Conservation (phyloP, 2,113 vertebrate species). For the Procavia capensis region DNA sequence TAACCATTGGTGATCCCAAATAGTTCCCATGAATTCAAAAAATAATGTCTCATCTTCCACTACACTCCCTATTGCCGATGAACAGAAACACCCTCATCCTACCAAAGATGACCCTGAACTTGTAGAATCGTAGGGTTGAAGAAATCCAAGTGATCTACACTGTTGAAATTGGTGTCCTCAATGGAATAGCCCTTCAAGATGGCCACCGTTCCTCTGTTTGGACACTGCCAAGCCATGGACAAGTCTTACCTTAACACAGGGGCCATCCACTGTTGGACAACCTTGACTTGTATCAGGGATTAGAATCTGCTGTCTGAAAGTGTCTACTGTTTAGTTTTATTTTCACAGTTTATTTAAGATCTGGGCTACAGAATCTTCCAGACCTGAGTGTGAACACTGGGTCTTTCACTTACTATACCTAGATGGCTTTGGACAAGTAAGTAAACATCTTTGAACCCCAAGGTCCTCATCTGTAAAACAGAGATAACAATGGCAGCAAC, state of each 20-base stretch:
- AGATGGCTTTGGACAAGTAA: background rate
- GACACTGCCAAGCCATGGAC: background rate
- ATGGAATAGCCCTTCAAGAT: background rate
- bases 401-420: background rate
- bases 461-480: background rate
- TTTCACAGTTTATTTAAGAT: background rate
- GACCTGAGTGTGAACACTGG: background rate
- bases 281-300: background rate
- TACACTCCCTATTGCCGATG: background rate
- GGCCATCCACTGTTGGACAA: background rate
- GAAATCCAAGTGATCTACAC: background rate
- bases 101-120: too few relatives aligned
- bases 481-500: too few relatives aligned
- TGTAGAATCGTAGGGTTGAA: background rate
- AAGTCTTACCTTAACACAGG: background rate
- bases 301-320: background rate
- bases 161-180: background rate
- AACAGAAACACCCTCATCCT: background rate
- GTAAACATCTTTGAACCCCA: background rate
- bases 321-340: background rate
- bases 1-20: background rate
- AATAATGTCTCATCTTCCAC: rapidly evolving
- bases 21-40: background rate
- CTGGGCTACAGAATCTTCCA: background rate
- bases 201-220: rapidly evolving